A percentile compares a stretch with the other conserved stretches of the same genome.
Evolutionary conservation across 2,797 vertebrate species (phyloP).

Genomic region (Lacerta bilineata): DNA sequence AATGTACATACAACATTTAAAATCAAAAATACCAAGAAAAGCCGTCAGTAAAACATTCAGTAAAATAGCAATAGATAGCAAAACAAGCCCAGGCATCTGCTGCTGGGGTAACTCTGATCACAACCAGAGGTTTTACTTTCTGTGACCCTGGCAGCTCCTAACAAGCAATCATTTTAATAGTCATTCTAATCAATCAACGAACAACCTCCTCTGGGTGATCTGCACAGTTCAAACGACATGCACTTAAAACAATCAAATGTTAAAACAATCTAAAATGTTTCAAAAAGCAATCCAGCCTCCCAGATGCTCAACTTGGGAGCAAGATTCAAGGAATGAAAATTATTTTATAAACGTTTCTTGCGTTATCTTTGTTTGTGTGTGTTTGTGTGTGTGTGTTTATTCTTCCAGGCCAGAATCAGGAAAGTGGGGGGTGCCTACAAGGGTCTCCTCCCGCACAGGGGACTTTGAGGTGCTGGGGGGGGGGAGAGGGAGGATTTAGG

Average conservation of each 20-base stretch:
- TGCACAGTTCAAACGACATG: too few relatives aligned
- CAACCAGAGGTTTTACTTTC: neutral
- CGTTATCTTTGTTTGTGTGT: too few relatives aligned
- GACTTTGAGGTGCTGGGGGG: too few relatives aligned
- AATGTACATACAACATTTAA: too few relatives aligned
- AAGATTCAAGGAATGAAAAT: neutral
- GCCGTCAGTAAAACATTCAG: too few relatives aligned
- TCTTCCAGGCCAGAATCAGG: neutral
- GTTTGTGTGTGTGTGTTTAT: too few relatives aligned
- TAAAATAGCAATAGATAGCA: too few relatives aligned
- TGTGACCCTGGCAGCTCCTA: neutral
- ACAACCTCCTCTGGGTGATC: too few relatives aligned
- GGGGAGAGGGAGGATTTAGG: neutral
- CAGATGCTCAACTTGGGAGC: slow-evolving; percentile 21
- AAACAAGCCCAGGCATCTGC: neutral
- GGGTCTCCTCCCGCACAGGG: neutral
- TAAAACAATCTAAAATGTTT: too few relatives aligned
- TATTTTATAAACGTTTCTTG: neutral
- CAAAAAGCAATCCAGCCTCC: slow-evolving; percentile 18
- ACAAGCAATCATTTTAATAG: neutral
- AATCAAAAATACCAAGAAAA: too few relatives aligned
- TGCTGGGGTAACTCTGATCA: neutral
- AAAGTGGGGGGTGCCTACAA: neutral
- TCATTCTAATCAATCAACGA: too few relatives aligned
- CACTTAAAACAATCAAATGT: too few relatives aligned